Conservation (phyloP, 1,140 invertebrate species). For the Drosophila pandora region DNA sequence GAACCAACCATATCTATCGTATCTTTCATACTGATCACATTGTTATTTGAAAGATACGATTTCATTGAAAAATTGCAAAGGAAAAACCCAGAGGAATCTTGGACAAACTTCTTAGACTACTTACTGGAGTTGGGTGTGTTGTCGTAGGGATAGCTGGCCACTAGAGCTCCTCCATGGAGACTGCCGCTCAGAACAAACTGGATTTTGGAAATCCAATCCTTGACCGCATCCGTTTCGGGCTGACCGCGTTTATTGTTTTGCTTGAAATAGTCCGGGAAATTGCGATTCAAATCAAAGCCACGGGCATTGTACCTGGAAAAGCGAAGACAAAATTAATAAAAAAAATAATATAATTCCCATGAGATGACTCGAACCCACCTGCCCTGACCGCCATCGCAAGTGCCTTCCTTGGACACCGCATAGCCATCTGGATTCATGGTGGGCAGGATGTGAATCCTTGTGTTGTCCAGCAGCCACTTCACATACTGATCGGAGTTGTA, state of each 20-base stretch:
- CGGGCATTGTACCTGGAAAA: constrained; percentile 91
- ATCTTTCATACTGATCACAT: constrained; percentile 2
- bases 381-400: constrained; percentile 93
- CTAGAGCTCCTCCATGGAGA: constrained; percentile 95
- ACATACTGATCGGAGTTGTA: constrained; percentile 92
- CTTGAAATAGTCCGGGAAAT: constrained; percentile 97
- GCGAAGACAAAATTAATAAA: background rate
- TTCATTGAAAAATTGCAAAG: background rate
- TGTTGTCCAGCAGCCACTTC: constrained; percentile 94
- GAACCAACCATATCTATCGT: background rate
- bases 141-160: constrained; percentile 96
- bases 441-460: constrained; percentile 95
- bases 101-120: constrained; percentile 81
- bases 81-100: background rate
- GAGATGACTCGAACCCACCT: constrained; percentile 85
- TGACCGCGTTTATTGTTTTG: constrained; percentile 93
- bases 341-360: background rate
- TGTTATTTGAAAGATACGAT: background rate
- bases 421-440: constrained; percentile 97
- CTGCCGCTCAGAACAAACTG: constrained; percentile 96
- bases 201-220: constrained; percentile 96
- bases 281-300: constrained; percentile 95
- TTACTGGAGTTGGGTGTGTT: constrained; percentile 96
- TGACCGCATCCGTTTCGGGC: constrained; percentile 97
- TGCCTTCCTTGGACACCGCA: constrained; percentile 93